A percentile compares a stretch with the other conserved stretches of the same genome.
Conservation (phyloP, 2,797 vertebrate species). For the Tauraco hartlaubi region DNA sequence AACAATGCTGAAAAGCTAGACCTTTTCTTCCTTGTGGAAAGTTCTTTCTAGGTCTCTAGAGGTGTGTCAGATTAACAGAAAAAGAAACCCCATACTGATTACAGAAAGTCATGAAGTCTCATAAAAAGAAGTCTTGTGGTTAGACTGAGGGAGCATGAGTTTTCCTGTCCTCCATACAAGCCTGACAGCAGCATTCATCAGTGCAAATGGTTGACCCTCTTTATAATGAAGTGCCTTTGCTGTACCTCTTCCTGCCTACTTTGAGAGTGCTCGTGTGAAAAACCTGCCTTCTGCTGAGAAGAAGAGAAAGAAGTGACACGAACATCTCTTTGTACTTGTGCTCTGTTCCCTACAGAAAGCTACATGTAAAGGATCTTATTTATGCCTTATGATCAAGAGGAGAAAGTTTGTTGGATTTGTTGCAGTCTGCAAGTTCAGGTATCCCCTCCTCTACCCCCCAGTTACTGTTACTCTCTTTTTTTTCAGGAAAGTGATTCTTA, state of each 20-base stretch:
- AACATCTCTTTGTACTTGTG: neutral
- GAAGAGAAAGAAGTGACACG: neutral
- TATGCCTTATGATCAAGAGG: neutral
- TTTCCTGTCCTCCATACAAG: neutral
- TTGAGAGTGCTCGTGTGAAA: neutral
- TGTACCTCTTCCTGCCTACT: neutral
- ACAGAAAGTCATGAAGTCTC: neutral
- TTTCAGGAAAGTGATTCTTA: neutral
- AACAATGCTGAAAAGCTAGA: neutral
- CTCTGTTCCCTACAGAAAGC: neutral
- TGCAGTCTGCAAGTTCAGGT: neutral
- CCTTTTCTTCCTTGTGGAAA: neutral
- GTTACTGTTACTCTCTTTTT: neutral
- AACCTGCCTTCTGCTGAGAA: neutral
- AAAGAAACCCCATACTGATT: neutral
- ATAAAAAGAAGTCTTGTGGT: neutral
- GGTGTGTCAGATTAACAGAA: neutral
- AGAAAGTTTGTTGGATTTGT: constrained; percentile 1
- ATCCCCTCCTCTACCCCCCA: neutral
- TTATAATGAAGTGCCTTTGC: neutral
- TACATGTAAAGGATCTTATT: neutral
- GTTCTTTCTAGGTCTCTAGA: neutral
- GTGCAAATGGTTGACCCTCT: neutral
- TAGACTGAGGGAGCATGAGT: neutral
- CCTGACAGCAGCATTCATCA: neutral